Percentiles rank a stretch among this genome's conserved stretches.
Conservation (phyloP, 2,113 vertebrate genomes). For the Oncorhynchus nerka region DNA sequence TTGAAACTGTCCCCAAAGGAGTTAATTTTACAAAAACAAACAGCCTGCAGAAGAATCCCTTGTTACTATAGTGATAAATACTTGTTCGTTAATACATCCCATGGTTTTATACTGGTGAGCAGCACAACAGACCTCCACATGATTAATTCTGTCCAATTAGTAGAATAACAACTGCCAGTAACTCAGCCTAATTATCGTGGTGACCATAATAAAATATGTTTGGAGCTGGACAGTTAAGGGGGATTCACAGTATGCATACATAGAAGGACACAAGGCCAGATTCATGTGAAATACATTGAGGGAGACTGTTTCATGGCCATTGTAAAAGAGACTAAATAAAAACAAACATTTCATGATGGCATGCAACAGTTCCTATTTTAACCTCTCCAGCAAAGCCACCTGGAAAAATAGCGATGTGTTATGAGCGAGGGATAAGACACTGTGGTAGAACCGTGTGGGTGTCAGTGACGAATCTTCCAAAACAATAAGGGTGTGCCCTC, state of each 20-base stretch:
- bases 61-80: neutral
- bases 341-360: too few relatives aligned
- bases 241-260: neutral
- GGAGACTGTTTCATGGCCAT: too few relatives aligned
- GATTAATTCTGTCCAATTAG: neutral
- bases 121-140: neutral
- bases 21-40: neutral
- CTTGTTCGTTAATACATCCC: neutral
- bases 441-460: too few relatives aligned
- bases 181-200: neutral
- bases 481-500: too few relatives aligned
- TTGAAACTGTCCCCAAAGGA: neutral
- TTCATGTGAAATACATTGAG: too few relatives aligned
- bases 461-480: too few relatives aligned
- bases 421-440: neutral
- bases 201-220: neutral
- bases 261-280: too few relatives aligned
- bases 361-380: too few relatives aligned
- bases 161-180: neutral
- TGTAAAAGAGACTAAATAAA: too few relatives aligned
- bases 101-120: neutral
- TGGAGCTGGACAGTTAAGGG: neutral
- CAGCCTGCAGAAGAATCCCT: neutral
- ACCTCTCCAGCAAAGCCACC: too few relatives aligned
- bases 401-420: neutral